Conservation (phyloP, 2,797 vertebrate genomes). For the Hemibagrus guttatus region DNA sequence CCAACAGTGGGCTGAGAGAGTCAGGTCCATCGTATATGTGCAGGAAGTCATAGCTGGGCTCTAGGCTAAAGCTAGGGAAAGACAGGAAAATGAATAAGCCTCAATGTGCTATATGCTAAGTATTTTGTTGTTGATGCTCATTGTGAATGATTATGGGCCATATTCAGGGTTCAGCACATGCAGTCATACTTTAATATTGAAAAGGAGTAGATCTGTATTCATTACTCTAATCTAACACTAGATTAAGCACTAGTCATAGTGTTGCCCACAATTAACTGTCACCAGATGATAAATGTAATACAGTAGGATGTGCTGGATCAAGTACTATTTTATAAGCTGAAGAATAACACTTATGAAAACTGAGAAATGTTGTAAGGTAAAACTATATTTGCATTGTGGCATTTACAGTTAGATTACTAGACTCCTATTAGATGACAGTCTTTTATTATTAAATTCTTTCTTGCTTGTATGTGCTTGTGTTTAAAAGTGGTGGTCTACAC, state of each 20-base stretch:
- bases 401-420: neutral
- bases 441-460: neutral
- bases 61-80: constrained; percentile 87
- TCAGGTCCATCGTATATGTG: constrained; percentile 95
- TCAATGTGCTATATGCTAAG: neutral
- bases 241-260: neutral
- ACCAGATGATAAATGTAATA: neutral
- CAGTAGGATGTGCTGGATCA: neutral
- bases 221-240: neutral
- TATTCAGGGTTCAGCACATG: neutral
- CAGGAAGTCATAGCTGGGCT: constrained; percentile 97
- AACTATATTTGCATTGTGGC: neutral
- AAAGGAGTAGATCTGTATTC: neutral
- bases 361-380: neutral
- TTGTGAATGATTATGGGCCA: neutral
- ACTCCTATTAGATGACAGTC: neutral
- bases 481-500: neutral
- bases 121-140: neutral
- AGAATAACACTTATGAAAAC: neutral
- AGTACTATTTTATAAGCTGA: neutral
- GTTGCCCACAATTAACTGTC: neutral
- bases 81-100: constrained; percentile 17
- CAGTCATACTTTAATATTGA: neutral
- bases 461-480: neutral
- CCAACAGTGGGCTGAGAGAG: constrained; percentile 91